Conservation (phyloP, 2,113 vertebrate species). For the Acinonyx jubatus region DNA sequence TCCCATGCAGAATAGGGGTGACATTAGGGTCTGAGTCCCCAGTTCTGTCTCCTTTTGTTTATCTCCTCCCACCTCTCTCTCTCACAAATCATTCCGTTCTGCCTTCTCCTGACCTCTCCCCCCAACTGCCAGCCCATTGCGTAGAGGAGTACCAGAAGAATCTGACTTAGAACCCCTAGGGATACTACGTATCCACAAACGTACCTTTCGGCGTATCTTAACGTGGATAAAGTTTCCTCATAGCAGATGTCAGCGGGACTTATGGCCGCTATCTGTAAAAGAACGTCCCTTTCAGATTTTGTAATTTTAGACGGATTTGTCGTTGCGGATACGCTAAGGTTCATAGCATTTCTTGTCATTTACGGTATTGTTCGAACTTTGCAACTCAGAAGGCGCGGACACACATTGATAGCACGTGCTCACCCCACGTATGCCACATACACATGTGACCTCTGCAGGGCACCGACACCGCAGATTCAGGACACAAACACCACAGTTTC, state of each 20-base stretch:
- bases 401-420: not conserved
- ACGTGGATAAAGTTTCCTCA: conserved; percentile 91
- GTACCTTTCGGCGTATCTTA: conserved; percentile 92
- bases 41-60: not conserved
- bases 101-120: not conserved
- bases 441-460: too few relatives aligned
- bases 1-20: not conserved
- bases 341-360: not conserved
- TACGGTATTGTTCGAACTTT: not conserved
- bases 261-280: conserved; percentile 88
- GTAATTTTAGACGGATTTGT: not conserved
- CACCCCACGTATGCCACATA: not conserved
- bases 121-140: not conserved
- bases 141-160: not conserved
- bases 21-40: too few relatives aligned
- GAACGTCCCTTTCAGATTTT: not conserved
- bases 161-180: not conserved
- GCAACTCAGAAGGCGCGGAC: not conserved
- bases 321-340: not conserved
- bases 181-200: not conserved
- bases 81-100: not conserved
- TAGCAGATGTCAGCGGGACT: conserved; percentile 94
- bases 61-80: not conserved
- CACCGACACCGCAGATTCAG: too few relatives aligned
- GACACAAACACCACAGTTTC: too few relatives aligned